These are phyloP conservation scores for Sesamia inferens DNA, from an alignment of 2,888 invertebrate genomes.

Conservation along the genomic window DNA sequence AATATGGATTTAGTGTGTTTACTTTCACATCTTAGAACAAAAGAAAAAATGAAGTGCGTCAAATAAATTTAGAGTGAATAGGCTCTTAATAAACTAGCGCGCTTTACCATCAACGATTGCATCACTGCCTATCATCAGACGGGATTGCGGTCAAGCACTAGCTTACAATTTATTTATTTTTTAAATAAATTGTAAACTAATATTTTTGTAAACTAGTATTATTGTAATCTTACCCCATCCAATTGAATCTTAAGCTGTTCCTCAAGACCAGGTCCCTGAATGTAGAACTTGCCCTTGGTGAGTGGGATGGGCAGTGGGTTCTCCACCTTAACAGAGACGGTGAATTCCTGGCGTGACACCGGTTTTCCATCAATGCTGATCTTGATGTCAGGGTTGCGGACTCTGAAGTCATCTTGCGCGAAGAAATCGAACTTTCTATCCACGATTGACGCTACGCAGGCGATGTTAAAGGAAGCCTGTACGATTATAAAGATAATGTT, in stretches of 20 bases:
- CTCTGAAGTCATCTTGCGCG: constrained; percentile 96
- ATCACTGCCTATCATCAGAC: no score
- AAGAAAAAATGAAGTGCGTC: background rate
- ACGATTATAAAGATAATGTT: background rate
- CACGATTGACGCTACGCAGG: constrained; percentile 94
- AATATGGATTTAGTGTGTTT: background rate
- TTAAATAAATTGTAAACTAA: no score
- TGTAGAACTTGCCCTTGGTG: constrained; percentile 93
- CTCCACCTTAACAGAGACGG: constrained; percentile 92
- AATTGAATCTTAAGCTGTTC: constrained; percentile 93
- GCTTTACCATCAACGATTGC: no score
- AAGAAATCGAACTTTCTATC: constrained; percentile 96
- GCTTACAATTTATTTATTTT: no score
- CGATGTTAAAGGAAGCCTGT: constrained; percentile 94
- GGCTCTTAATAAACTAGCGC: no score
- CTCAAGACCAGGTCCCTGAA: constrained; percentile 95
- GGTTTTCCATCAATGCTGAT: constrained; percentile 91
- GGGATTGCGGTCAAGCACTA: no score
- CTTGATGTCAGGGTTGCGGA: constrained; percentile 96
- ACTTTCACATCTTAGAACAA: background rate
- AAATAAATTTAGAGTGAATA: background rate
- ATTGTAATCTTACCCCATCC: constrained; percentile 90
- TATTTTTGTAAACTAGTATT: no score
- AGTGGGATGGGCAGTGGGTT: constrained; percentile 96
- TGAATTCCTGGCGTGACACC: constrained; percentile 87